Evolutionary conservation across 2,888 invertebrate genomes (phyloP).

Genomic region (Caenorhabditis becei): DNA sequence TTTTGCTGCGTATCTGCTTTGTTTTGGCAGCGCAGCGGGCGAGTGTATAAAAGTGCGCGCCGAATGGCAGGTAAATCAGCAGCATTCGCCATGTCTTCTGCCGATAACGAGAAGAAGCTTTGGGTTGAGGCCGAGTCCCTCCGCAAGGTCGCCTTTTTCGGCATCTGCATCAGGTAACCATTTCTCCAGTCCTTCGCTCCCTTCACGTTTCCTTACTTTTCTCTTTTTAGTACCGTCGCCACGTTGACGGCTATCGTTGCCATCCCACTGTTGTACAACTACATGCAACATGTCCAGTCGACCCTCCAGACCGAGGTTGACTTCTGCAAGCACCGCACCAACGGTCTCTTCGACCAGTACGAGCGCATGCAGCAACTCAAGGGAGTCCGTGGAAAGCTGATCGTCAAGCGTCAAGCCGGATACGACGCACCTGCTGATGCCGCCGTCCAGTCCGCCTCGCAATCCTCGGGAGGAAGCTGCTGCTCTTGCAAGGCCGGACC

Average conservation of each 20-base stretch:
- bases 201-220: neutral
- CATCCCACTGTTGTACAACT: conserved; percentile 81
- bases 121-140: conserved; percentile 74
- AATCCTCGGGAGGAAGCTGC: conserved; percentile 66
- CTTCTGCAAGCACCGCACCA: conserved; percentile 77
- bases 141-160: conserved; percentile 74
- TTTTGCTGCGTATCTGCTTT: conserved; percentile 54
- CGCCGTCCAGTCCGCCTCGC: conserved; percentile 58
- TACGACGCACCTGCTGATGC: conserved; percentile 67
- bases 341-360: conserved; percentile 75
- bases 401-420: conserved; percentile 74
- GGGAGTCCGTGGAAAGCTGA: conserved; percentile 74
- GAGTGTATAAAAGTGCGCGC: conserved; percentile 58
- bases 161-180: conserved; percentile 74
- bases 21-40: conserved; percentile 52
- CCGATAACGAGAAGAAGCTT: conserved; percentile 72
- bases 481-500: conserved; percentile 74
- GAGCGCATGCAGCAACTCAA: conserved; percentile 72
- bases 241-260: conserved; percentile 79
- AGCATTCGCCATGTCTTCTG: conserved; percentile 64
- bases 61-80: conserved; percentile 58
- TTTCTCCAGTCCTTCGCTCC: conserved; percentile 1
- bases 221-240: conserved; percentile 76
- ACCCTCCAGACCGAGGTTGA: conserved; percentile 79
- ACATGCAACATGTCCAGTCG: conserved; percentile 80